These are phyloP conservation scores for Martes martes DNA, from an alignment of 2,113 vertebrate species.

Conservation along the genomic window DNA sequence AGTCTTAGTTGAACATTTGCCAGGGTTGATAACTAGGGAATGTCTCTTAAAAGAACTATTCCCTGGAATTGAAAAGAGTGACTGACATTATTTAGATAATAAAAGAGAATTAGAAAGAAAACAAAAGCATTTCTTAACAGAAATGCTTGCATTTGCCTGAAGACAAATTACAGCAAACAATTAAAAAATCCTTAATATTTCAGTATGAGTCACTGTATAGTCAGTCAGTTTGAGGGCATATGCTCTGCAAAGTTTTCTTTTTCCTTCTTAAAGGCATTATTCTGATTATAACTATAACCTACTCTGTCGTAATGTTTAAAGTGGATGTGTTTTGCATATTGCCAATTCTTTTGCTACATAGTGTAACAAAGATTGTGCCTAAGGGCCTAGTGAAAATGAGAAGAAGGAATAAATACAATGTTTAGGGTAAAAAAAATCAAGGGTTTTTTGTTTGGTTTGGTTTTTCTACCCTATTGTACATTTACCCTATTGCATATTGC, in stretches of 20 bases:
- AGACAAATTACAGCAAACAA: slow-evolving; percentile 57
- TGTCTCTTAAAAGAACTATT: slow-evolving; percentile 12
- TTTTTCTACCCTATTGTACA: background rate
- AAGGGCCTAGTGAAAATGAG: background rate
- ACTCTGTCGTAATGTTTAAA: background rate
- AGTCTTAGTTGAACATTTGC: slow-evolving; percentile 9
- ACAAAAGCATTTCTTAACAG: slow-evolving; percentile 35
- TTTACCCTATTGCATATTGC: background rate
- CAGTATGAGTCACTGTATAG: background rate
- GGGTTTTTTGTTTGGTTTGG: background rate
- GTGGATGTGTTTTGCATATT: background rate
- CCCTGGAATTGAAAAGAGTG: slow-evolving; percentile 31
- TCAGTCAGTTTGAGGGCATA: slow-evolving; percentile 3
- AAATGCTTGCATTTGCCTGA: slow-evolving; percentile 56
- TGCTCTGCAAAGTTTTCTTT: background rate
- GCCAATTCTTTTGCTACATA: background rate
- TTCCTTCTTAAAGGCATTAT: background rate
- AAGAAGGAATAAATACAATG: background rate
- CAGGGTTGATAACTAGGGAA: slow-evolving; percentile 41
- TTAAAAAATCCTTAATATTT: slow-evolving; percentile 58
- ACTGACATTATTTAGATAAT: slow-evolving; percentile 43
- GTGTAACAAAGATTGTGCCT: background rate
- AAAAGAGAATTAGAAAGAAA: slow-evolving; percentile 62
- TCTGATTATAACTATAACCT: slow-evolving; percentile 41
- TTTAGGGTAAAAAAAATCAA: slow-evolving; percentile 36